Evolutionary conservation across 2,888 invertebrate species (phyloP), one percentile per base, ranked within the genome.

Genomic region (Eurytoma adleriae): DNA sequence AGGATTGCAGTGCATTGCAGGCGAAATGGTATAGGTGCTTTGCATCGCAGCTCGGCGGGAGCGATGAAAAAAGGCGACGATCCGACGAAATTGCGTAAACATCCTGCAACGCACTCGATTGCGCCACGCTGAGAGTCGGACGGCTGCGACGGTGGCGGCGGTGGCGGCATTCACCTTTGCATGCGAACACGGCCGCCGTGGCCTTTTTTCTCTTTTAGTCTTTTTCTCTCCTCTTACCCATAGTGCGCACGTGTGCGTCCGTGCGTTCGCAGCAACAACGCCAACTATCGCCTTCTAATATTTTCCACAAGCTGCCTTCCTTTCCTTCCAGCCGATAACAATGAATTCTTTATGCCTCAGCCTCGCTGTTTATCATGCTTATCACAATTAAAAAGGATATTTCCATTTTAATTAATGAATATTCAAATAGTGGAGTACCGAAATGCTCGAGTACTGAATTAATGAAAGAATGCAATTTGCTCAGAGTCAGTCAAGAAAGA

Each of bases 41-140:
- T n/a, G n/a, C n/a, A n/a, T n/a, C n/a, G n/a, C n/a, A n/a, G n/a
- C n/a, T n/a, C n/a, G 52, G 50, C 20, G 30, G n/a, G 30, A 10
- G 30, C 40, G 40, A 40, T 18, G 66, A 30, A 75, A 59, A 71
- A 56, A 75, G 57, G 4, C 40, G 69, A 59, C 66, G 48, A 73
- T 70, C 59, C 77, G 85, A 84, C 83, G 84, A 89, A 89, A 88
- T 89, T 89, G 89, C 88, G 89, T 88, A 89, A 89, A 89, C 87
- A 86, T 89, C 86, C 88, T 85, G 88, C 87, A 86, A 88, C 78
- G 77, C 86, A 86, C 83, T 85, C 86, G 87, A 89, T 89, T 88
- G 86, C 40, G 40, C 86, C 86, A 87, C 88, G 84, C 70, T 69
- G 74, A 74, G 78, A 12, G 50, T 7, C 7, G 12, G 50, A 50